Conservation (phyloP, 2,797 vertebrate genomes). For the Mus spretus region DNA sequence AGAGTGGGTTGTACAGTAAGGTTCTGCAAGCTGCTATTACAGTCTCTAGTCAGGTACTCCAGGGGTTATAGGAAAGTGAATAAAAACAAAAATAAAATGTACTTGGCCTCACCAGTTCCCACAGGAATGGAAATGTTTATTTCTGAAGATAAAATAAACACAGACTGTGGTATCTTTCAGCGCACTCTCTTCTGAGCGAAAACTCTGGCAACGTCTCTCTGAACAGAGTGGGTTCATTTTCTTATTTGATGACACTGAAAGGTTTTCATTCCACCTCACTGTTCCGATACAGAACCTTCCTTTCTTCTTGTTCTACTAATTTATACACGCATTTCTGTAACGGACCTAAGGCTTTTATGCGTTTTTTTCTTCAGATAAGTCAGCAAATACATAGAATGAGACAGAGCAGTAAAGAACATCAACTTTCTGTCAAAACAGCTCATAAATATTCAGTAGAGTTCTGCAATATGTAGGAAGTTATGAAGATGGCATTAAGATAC, state of each 20-base stretch:
- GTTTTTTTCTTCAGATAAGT: slow-evolving; percentile 84
- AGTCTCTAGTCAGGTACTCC: background rate
- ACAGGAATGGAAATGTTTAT: slow-evolving; percentile 74
- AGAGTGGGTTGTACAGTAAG: background rate
- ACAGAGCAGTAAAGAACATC: slow-evolving; percentile 82
- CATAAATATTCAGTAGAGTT: slow-evolving; percentile 85
- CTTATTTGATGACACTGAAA: slow-evolving; percentile 79
- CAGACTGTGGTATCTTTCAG: slow-evolving; percentile 55
- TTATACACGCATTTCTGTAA: slow-evolving; percentile 82
- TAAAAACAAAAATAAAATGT: slow-evolving; percentile 44
- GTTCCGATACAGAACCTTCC: slow-evolving; percentile 77
- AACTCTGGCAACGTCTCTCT: slow-evolving; percentile 66
- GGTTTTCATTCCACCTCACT: slow-evolving; percentile 73
- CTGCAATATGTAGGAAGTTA: slow-evolving; percentile 82
- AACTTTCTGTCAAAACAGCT: slow-evolving; percentile 86
- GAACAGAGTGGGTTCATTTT: slow-evolving; percentile 66
- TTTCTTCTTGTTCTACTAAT: slow-evolving; percentile 80
- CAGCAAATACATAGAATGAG: slow-evolving; percentile 84
- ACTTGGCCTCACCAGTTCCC: slow-evolving; percentile 58
- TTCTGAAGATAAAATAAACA: slow-evolving; percentile 79
- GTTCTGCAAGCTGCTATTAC: background rate
- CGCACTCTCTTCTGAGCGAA: slow-evolving; percentile 71
- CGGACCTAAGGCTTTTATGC: slow-evolving; percentile 79
- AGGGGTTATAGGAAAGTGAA: slow-evolving; percentile 48
- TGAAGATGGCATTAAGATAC: slow-evolving; percentile 84